Evolutionary conservation across 2,113 vertebrate genomes (phyloP), one percentile per base, ranked within the genome.

Genomic region (Motacilla alba): DNA sequence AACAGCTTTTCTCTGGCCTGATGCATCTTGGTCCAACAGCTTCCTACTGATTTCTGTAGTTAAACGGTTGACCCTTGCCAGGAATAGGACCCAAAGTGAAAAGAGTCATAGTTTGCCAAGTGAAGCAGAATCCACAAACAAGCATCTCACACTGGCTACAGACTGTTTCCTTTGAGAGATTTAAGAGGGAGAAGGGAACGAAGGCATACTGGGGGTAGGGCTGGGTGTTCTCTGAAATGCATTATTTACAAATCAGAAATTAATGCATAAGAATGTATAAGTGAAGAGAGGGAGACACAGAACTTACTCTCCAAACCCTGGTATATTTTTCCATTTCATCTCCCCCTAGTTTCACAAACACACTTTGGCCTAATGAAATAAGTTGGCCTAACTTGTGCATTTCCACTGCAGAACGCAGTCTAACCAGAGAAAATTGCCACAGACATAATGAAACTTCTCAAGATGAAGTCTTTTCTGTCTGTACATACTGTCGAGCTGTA

Each of bases 101-200:
- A 78, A 94, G 80, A 87, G 50, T 67, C 69, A 69, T 3, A 37
- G 92, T 87, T 91, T 96, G 88, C 92, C 95, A 96, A 96, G 69
- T 19, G 66, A 92, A 93, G 90, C 88, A 93, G 90, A 93, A 95
- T 94, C 90, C 88, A 95, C 95, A 96, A 93, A 92, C 95, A 97
- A 90, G 86, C 73, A 94, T 73, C 90, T 92, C 73, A 64, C 86
- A 87, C 53, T 87, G 77, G 66, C 88, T 93, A 22, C 76, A 76
- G 80, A 49, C 28, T 75, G 58, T 39, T 83, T 76, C 73, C 73
- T 83, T 84, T 44, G 41, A 95, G 64, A 72, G 53, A 68, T 31
- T 76, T 43, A 89, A 88, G 80, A 79, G 69, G 18, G 49, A 90
- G 62, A 69, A 84, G 77, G 76, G 80, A 87, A 86, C 53, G 80